phyloP scores from a whole-genome alignment of 2,888 invertebrate genomes.

The Imbricaverruca yamaguchii region DNA sequence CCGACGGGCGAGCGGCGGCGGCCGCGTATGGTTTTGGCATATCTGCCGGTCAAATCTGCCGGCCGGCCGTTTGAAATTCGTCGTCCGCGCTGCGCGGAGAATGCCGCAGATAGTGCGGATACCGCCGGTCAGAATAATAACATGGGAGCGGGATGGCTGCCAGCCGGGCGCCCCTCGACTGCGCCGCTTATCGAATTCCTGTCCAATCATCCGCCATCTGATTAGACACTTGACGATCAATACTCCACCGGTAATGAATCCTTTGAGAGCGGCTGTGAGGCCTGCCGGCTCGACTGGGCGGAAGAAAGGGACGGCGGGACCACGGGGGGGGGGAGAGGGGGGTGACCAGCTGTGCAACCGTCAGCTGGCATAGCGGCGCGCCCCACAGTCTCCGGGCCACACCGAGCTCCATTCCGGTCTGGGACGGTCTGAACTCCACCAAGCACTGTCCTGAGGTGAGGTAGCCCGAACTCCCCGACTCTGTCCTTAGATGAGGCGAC shows the following conservation, averaged over 20 bases:
- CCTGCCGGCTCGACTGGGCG: neutral
- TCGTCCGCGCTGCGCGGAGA: neutral
- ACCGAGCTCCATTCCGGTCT: too few species aligned
- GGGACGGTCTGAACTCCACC: too few species aligned
- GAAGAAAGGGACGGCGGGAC: neutral
- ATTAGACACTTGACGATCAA: neutral
- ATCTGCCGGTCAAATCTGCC: too few species aligned
- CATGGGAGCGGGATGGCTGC: neutral
- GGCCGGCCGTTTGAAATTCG: neutral
- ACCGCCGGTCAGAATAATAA: neutral
- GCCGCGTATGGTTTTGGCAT: neutral
- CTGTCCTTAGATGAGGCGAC: too few species aligned
- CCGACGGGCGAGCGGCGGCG: neutral
- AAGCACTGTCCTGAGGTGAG: too few species aligned
- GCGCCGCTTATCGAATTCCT: conserved; percentile 11
- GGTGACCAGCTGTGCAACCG: too few species aligned
- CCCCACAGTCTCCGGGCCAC: too few species aligned
- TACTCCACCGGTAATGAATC: neutral
- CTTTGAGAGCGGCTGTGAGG: neutral
- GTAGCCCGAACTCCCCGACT: too few species aligned
- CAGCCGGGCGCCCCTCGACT: neutral
- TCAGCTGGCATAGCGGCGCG: too few species aligned
- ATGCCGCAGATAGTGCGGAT: neutral
- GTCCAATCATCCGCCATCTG: neutral
- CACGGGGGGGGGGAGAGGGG: too few species aligned